Evolutionary conservation across 2,797 vertebrate species (phyloP).

Genomic region (Etheostoma nigrum): DNA sequence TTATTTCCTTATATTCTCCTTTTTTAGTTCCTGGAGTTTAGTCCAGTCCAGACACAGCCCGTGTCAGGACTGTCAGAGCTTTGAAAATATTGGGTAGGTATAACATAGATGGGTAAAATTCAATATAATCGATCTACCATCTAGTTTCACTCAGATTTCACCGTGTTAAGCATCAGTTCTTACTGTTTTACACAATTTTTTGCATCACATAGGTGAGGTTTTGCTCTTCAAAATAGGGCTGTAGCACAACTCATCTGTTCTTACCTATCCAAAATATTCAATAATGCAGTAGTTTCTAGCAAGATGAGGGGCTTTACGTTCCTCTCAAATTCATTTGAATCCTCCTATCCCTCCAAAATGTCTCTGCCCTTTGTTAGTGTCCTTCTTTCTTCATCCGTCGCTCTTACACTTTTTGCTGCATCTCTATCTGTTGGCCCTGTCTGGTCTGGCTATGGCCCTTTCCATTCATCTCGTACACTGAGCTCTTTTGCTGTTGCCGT

Average conservation of each 20-base stretch:
- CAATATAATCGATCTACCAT: not conserved
- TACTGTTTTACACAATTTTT: constrained; percentile 13
- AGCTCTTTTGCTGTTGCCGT: constrained; percentile 92
- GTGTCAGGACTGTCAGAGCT: constrained; percentile 11
- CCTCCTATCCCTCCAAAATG: constrained; percentile 35
- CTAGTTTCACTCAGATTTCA: constrained; percentile 27
- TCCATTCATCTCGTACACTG: constrained; percentile 93
- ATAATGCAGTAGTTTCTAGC: constrained; percentile 43
- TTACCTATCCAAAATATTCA: constrained; percentile 52
- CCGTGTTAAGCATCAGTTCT: constrained; percentile 21
- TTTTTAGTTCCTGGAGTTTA: constrained; percentile 46
- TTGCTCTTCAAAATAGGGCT: constrained; percentile 19
- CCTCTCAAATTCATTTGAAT: constrained; percentile 28
- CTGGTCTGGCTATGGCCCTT: constrained; percentile 85
- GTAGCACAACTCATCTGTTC: constrained; percentile 19
- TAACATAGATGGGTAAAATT: constrained; percentile 28
- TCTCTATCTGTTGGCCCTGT: constrained; percentile 94
- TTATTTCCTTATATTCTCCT: constrained; percentile 35
- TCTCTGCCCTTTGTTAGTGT: constrained; percentile 50
- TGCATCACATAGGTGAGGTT: constrained; percentile 7
- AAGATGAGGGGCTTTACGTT: constrained; percentile 35
- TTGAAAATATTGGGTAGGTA: constrained; percentile 41
- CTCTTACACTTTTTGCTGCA: constrained; percentile 94
- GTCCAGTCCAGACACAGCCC: constrained; percentile 29
- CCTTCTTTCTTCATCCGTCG: constrained; percentile 17